These are phyloP conservation scores for Aselliscus stoliczkanus DNA, from an alignment of 2,797 vertebrate species.

Conservation along the genomic window DNA sequence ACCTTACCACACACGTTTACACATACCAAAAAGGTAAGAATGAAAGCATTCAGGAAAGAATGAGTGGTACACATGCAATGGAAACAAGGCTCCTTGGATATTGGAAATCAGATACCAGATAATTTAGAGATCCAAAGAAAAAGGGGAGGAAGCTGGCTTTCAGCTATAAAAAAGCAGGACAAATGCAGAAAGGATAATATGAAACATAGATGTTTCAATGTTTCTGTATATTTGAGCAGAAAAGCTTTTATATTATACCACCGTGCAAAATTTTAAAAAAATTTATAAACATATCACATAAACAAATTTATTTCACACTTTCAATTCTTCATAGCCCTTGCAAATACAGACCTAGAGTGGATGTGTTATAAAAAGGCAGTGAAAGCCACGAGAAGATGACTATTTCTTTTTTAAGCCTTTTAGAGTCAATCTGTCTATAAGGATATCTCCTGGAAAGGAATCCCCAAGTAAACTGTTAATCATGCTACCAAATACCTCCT, in stretches of 20 bases:
- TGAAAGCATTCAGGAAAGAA: constrained; percentile 27
- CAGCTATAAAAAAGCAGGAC: neutral
- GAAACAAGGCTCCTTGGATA: neutral
- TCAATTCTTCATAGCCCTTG: constrained; percentile 30
- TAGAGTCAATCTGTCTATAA: neutral
- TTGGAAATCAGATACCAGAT: neutral
- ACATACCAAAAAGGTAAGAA: constrained; percentile 27
- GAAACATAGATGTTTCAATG: neutral
- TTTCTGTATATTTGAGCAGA: neutral
- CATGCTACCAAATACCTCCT: neutral
- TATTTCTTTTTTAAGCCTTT: neutral
- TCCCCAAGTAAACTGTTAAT: neutral
- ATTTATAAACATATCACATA: neutral
- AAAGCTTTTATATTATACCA: neutral
- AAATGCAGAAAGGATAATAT: constrained; percentile 41
- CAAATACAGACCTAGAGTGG: neutral
- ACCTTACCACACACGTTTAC: neutral
- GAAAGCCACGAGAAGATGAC: neutral
- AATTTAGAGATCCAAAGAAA: neutral
- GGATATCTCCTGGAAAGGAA: neutral
- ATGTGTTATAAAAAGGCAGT: neutral
- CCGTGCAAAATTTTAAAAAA: neutral
- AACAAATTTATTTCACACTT: neutral
- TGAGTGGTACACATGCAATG: neutral
- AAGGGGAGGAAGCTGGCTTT: neutral